phyloP scores from a whole-genome alignment of 2,888 invertebrate species.

The Chrysodeixis includens region DNA sequence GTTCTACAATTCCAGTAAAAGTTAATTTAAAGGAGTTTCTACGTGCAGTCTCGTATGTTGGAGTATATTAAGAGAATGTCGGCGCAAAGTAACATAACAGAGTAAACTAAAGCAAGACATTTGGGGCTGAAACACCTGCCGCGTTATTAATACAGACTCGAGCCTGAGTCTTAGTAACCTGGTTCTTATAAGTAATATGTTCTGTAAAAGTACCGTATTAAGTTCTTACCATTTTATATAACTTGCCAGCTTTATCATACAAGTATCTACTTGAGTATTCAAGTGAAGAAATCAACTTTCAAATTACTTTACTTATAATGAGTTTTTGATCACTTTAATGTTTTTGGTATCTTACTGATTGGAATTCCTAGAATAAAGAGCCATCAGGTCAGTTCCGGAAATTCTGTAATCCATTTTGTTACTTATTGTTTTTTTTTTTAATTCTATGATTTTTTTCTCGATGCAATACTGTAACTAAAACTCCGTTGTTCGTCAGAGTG shows the following conservation, averaged over 20 bases:
- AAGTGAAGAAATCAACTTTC: background rate
- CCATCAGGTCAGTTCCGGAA: background rate
- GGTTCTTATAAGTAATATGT: background rate
- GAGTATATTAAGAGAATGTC: slow-evolving; percentile 2
- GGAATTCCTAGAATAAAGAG: background rate
- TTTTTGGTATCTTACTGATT: no score
- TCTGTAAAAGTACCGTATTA: background rate
- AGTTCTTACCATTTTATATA: background rate
- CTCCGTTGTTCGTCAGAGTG: background rate
- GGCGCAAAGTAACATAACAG: background rate
- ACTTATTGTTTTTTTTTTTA: no score
- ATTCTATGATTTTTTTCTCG: background rate
- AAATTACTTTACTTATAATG: background rate
- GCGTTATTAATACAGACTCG: background rate
- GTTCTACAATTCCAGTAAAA: background rate
- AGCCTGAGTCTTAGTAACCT: background rate
- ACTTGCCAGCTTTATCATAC: background rate
- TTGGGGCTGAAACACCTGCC: slow-evolving; percentile 2
- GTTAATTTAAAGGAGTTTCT: slow-evolving; percentile 1
- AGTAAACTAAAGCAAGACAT: slow-evolving; percentile 1
- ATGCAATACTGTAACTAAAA: background rate
- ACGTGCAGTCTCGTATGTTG: background rate
- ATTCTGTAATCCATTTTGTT: background rate
- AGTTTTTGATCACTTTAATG: no score
- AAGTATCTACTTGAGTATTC: background rate